Conservation (phyloP, 2,113 vertebrate species). For the Centropristis striata region DNA sequence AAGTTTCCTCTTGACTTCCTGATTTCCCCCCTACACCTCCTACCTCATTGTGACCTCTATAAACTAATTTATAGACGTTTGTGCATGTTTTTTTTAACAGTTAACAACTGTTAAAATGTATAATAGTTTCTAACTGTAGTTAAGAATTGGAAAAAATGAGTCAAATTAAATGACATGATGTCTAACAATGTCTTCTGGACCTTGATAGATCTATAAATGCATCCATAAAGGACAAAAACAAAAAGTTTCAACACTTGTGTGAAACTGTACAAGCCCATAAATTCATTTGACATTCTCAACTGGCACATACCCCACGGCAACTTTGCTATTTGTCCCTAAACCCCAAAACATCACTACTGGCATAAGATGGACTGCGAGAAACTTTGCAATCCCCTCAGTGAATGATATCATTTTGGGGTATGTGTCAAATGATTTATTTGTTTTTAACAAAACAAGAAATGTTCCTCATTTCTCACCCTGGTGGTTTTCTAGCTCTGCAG, state of each 20-base stretch:
- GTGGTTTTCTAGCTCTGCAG: constrained; percentile 6
- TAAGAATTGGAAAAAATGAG: background rate
- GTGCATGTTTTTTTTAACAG: too few species aligned
- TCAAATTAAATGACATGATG: too few species aligned
- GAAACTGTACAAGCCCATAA: background rate
- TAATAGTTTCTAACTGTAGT: background rate
- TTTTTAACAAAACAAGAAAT: constrained; percentile 20
- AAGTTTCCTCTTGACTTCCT: background rate
- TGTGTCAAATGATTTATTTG: constrained; percentile 2
- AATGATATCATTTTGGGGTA: background rate
- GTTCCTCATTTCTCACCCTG: constrained; percentile 4
- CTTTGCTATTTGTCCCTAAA: constrained; percentile 1
- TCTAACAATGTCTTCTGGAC: background rate
- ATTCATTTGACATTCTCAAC: constrained; percentile 2
- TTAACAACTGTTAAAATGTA: too few species aligned
- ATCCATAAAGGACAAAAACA: background rate
- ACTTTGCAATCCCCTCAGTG: background rate
- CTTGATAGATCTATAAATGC: background rate
- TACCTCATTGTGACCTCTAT: too few species aligned
- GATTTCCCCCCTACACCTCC: background rate
- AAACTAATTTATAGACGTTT: too few species aligned
- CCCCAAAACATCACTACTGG: too few species aligned
- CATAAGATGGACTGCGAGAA: constrained; percentile 1
- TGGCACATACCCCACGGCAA: background rate
- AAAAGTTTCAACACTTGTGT: constrained; percentile 15